Evolutionary conservation across 2,888 invertebrate species (phyloP), one percentile per base, ranked within the genome.

Genomic region (Dimorphilus gyrociliatus): DNA sequence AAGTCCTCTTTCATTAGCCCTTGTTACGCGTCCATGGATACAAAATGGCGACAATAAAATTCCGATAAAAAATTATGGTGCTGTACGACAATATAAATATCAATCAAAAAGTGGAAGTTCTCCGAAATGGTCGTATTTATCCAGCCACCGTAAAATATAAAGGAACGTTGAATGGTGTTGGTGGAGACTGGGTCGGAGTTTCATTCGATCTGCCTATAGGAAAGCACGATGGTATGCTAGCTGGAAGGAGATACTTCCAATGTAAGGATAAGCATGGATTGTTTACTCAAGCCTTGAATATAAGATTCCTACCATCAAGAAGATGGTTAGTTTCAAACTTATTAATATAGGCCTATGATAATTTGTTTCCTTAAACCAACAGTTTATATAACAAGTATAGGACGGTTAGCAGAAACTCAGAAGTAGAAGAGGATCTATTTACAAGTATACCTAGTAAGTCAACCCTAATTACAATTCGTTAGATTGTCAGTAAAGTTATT

Each of bases 101-200:
- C 10, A 49, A 51, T 8, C 58, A 58, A 37, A 30, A 45, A 16
- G 56, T 55, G 2, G 57, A 57, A 30, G 53, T 59, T 13, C 34
- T 45, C 23, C 41, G 44, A 16, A 38, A 44, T 29, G 43, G 45
- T 4, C n/a, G 19, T 6, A 46, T 51, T 12, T 39, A 43, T 27
- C 40, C 39, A 27, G 58, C 54, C 5, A 47, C 41, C 3, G 53
- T 59, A 13, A 41, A 40, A 21, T 59, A 50, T 39, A 59, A 57
- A 34, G 58, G 58, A n/a, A 32, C 41, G 3, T 29, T 57, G 4
- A 45, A 47, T 16, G 46, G 51, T 1, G 44, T 46, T 25, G 42
- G 42, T 7, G 58, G 58, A 10, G 57, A 59, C 28, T 59, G 57
- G 57, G 57, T 59, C 10, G 58, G 58, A 15, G 44, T 57, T 3